phyloP scores from a whole-genome alignment of 1,140 invertebrate species.

The Caenorhabditis tropicalis region DNA sequence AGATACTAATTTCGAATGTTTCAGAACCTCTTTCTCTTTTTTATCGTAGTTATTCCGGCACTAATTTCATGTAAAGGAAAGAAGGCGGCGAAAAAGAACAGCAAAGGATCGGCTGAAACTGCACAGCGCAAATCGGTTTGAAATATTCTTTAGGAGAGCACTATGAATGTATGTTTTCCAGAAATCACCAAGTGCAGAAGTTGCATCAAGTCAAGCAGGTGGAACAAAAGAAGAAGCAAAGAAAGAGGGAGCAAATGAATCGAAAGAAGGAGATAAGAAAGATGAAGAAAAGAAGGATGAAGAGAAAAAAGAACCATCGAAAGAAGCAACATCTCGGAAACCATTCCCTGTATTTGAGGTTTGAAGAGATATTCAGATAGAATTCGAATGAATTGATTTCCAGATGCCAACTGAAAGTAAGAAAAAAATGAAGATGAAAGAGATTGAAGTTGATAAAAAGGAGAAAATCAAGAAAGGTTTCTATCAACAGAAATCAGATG shows the following conservation, averaged over 20 bases:
- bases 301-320: neutral
- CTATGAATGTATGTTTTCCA: neutral
- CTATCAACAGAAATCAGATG: conserved; percentile 50
- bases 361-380: too few relatives aligned
- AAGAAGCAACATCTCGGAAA: neutral
- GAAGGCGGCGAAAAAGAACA: neutral
- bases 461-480: conserved; percentile 50
- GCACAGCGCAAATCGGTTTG: neutral
- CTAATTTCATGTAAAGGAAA: conserved; percentile 16
- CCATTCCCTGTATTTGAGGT: neutral
- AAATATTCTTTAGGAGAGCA: neutral
- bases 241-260: neutral
- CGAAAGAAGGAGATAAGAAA: conserved; percentile 3
- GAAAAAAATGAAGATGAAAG: neutral
- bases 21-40: neutral
- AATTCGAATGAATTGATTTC: neutral
- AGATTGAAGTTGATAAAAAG: conserved; percentile 47
- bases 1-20: neutral
- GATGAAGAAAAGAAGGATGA: neutral
- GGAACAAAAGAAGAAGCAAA: neutral
- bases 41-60: neutral
- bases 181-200: neutral
- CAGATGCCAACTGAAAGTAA: conserved; percentile 40
- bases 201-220: neutral
- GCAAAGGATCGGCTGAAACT: neutral